A percentile compares a stretch with the other conserved stretches of the same genome.
Conservation (phyloP, 2,888 invertebrate genomes). For the Rhagonycha lutea region DNA sequence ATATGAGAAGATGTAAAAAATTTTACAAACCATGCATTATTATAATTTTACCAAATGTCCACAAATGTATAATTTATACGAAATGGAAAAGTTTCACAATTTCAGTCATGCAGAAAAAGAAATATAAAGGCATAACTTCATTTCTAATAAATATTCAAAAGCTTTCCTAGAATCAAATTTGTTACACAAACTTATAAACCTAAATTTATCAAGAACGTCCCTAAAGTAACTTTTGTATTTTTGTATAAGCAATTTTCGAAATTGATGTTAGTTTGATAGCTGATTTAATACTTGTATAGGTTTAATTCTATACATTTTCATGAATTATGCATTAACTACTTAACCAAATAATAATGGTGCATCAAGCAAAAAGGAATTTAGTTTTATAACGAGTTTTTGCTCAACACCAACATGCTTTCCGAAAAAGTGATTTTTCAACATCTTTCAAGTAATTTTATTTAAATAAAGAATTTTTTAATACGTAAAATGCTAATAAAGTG, state of each 20-base stretch:
- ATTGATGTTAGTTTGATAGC: slow-evolving; percentile 1
- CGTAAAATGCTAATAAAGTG: neutral
- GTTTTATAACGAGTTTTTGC: neutral
- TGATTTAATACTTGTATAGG: neutral
- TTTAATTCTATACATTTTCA: neutral
- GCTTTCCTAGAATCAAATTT: slow-evolving; percentile 33
- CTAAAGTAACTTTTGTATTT: neutral
- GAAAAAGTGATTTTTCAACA: neutral
- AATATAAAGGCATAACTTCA: slow-evolving; percentile 36
- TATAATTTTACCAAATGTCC: slow-evolving; percentile 15
- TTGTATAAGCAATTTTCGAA: neutral
- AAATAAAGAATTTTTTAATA: neutral
- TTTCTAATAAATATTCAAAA: slow-evolving; percentile 38
- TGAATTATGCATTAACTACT: neutral
- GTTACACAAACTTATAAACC: slow-evolving; percentile 21
- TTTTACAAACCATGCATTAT: neutral
- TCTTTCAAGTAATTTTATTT: neutral
- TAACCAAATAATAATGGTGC: neutral
- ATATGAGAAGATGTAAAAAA: neutral
- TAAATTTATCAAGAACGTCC: neutral
- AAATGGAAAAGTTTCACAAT: slow-evolving; percentile 37
- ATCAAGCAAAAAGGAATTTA: neutral
- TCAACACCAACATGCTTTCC: neutral
- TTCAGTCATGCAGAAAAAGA: slow-evolving; percentile 37
- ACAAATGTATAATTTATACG: slow-evolving; percentile 38